phyloP scores from a whole-genome alignment of 2,113 vertebrate species.

The Burhinus oedicnemus region DNA sequence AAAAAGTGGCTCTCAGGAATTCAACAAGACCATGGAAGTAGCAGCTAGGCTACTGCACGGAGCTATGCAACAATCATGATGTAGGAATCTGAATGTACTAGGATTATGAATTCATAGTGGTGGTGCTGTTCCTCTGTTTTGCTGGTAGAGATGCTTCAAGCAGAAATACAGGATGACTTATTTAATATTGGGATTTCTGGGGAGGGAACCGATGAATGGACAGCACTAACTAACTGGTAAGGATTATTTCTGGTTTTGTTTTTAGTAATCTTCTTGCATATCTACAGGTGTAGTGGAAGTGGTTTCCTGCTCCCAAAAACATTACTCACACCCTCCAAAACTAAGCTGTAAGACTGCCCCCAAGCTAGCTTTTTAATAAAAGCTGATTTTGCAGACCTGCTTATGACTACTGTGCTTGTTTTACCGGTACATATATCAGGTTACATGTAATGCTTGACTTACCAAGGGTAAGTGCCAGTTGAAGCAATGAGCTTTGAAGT shows the following conservation, averaged over 20 bases:
- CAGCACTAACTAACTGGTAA: background rate
- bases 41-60: background rate
- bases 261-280: background rate
- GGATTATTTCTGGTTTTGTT: background rate
- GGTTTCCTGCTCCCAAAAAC: background rate
- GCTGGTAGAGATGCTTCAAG: background rate
- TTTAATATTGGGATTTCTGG: background rate
- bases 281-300: background rate
- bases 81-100: background rate
- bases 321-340: background rate
- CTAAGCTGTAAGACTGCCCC: background rate
- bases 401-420: background rate
- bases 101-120: background rate
- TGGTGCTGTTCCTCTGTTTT: background rate
- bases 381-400: background rate
- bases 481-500: constrained; percentile 90
- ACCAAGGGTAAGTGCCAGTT: constrained; percentile 91
- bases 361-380: background rate
- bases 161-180: background rate
- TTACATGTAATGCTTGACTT: background rate
- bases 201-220: background rate
- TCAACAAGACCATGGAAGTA: background rate
- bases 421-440: background rate
- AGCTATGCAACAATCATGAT: background rate
- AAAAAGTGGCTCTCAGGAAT: background rate